A percentile compares a stretch with the other conserved stretches of the same genome.
Conservation (phyloP, 2,888 invertebrate genomes). For the Eristalis pertinax region DNA sequence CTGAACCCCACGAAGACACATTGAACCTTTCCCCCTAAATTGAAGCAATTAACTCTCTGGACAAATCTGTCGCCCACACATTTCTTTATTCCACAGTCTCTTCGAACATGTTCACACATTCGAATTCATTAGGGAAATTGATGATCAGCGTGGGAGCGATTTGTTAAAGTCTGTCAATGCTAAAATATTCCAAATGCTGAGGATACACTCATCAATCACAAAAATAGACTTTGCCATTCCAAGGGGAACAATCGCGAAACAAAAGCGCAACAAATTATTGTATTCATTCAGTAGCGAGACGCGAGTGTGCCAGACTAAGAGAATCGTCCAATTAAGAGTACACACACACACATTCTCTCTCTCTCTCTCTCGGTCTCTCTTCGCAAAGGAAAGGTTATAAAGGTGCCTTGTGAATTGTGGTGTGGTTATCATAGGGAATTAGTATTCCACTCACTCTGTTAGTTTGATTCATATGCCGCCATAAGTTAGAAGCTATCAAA, state of each 20-base stretch:
- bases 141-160: not conserved
- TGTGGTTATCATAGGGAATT: not conserved
- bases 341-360: not conserved
- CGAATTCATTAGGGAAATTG: not conserved
- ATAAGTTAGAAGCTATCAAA: not conserved
- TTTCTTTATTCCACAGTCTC: not conserved
- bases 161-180: not conserved
- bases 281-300: not conserved
- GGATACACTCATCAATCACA: not conserved
- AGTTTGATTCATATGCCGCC: not conserved
- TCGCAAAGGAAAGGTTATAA: not conserved
- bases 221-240: not conserved
- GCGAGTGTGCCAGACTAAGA: not conserved
- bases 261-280: not conserved
- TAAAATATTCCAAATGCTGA: not conserved
- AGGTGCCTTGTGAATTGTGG: not conserved
- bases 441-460: not conserved
- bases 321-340: not conserved
- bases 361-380: not conserved
- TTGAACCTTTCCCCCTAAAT: not conserved
- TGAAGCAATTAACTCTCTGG: not conserved
- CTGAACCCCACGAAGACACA: not conserved
- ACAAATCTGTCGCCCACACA: not conserved
- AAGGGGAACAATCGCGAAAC: not conserved
- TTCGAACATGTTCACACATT: not conserved